Conservation (phyloP, 2,888 invertebrate species). For the Argyresthia albistria region DNA sequence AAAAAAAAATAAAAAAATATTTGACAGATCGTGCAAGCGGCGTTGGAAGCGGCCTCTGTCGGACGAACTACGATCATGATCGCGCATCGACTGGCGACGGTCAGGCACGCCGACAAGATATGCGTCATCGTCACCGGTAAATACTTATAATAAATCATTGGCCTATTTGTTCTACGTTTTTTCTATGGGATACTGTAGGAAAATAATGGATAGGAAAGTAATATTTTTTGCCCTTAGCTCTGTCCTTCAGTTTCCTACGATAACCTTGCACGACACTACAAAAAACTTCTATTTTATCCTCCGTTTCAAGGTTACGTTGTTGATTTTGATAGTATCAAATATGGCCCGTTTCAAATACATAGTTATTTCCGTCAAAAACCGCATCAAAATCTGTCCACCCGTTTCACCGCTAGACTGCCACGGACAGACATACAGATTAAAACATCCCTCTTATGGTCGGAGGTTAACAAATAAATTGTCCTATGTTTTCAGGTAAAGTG, state of each 20-base stretch:
- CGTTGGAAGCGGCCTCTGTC: constrained; percentile 82
- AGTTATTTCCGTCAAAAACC: too few relatives aligned
- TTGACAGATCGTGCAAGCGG: constrained; percentile 80
- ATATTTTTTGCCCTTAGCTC: background rate
- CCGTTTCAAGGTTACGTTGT: background rate
- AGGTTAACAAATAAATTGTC: background rate
- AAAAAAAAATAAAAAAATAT: background rate
- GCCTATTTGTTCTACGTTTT: too few relatives aligned
- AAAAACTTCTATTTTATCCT: background rate
- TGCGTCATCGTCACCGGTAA: constrained; percentile 83
- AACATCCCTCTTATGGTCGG: too few relatives aligned
- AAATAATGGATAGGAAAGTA: too few relatives aligned
- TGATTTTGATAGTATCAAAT: background rate
- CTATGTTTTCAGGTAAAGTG: constrained; percentile 34
- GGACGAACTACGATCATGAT: constrained; percentile 87
- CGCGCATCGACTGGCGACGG: constrained; percentile 88
- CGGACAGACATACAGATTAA: too few relatives aligned
- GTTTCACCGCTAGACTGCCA: too few relatives aligned
- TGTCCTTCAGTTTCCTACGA: background rate
- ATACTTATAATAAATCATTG: background rate
- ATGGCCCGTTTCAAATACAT: too few relatives aligned
- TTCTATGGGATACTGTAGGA: background rate
- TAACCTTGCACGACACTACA: background rate
- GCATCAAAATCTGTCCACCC: too few relatives aligned
- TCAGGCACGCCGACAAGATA: constrained; percentile 85